phyloP scores from a whole-genome alignment of 1,140 invertebrate species.

The Watersipora subatra region DNA sequence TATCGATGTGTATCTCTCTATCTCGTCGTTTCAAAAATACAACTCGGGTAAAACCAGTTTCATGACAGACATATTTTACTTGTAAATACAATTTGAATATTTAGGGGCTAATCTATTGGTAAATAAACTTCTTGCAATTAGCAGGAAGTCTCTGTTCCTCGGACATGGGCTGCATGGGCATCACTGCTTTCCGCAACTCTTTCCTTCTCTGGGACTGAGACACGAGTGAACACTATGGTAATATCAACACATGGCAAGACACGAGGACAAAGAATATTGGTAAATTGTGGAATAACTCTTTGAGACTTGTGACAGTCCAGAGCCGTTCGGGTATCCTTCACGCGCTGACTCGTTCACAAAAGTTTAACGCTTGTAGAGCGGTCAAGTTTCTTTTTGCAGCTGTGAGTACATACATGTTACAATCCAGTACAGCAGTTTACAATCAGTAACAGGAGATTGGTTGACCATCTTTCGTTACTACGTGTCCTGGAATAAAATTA shows the following conservation, averaged over 20 bases:
- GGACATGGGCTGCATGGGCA: slow-evolving; percentile 62
- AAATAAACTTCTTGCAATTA: too few species aligned
- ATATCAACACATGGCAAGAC: slow-evolving; percentile 95
- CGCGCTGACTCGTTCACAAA: slow-evolving; percentile 56
- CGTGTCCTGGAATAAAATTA: too few species aligned
- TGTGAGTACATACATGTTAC: slow-evolving; percentile 20
- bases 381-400: slow-evolving; percentile 35
- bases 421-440: too few species aligned
- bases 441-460: too few species aligned
- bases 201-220: slow-evolving; percentile 75
- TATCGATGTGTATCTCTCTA: too few species aligned
- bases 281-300: slow-evolving; percentile 69
- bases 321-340: slow-evolving; percentile 55
- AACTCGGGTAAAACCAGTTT: too few species aligned
- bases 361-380: slow-evolving; percentile 55
- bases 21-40: too few species aligned
- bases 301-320: slow-evolving; percentile 54
- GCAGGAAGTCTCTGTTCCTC: slow-evolving; percentile 10
- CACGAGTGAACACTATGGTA: slow-evolving; percentile 70
- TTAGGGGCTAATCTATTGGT: too few species aligned
- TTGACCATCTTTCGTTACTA: too few species aligned
- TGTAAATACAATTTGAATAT: too few species aligned
- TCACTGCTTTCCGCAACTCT: slow-evolving; percentile 71
- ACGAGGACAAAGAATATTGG: slow-evolving; percentile 63
- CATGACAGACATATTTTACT: too few species aligned